Conservation (phyloP, 2,113 vertebrate species). For the Sinocyclocheilus anophthalmus region DNA sequence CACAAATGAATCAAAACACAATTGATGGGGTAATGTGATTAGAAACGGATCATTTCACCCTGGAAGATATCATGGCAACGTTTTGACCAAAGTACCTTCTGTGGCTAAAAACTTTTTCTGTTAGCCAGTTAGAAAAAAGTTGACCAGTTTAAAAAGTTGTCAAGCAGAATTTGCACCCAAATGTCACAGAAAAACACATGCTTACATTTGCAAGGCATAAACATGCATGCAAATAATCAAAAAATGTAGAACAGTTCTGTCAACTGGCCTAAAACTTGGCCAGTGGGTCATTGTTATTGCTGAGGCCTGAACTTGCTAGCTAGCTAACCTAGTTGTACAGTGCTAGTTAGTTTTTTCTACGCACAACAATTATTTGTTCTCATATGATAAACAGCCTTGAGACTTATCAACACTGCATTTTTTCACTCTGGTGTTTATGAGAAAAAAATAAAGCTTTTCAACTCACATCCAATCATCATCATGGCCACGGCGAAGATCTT, state of each 20-base stretch:
- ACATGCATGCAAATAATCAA: not conserved
- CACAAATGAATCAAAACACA: not conserved
- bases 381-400: too few species aligned
- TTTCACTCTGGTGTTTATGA: not conserved
- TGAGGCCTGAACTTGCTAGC: not conserved
- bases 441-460: conserved; percentile 43
- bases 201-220: too few species aligned
- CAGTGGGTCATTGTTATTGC: not conserved
- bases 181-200: too few species aligned
- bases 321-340: too few species aligned
- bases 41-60: not conserved
- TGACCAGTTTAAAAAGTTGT: not conserved
- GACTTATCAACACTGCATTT: not conserved
- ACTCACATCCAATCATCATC: conserved; percentile 99
- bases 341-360: not conserved
- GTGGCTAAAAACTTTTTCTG: not conserved
- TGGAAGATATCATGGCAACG: not conserved
- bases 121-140: not conserved
- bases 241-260: not conserved
- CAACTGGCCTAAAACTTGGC: not conserved
- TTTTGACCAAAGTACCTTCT: not conserved
- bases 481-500: conserved; percentile 99
- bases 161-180: not conserved
- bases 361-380: not conserved
- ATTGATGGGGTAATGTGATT: not conserved